Conservation (phyloP, 2,888 invertebrate genomes). For the Agrotis segetum region DNA sequence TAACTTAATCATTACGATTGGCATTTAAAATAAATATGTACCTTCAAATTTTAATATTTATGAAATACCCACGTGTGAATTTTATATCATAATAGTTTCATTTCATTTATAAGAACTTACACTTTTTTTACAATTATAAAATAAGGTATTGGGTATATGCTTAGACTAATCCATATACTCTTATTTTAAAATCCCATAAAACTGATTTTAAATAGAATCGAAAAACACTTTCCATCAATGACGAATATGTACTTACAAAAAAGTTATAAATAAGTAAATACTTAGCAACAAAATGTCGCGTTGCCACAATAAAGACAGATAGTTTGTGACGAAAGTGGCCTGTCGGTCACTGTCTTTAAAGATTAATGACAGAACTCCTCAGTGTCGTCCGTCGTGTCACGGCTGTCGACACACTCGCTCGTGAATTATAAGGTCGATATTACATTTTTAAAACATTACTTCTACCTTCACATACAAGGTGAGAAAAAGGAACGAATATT, state of each 20-base stretch:
- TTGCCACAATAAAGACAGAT: slow-evolving; percentile 20
- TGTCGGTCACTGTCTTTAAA: slow-evolving; percentile 30
- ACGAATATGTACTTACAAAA: not conserved
- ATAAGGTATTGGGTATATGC: too few species aligned
- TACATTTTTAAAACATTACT: slow-evolving; percentile 7
- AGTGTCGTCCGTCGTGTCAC: slow-evolving; percentile 17
- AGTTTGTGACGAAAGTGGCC: slow-evolving; percentile 16
- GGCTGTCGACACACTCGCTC: slow-evolving; percentile 11
- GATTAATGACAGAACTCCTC: slow-evolving; percentile 41
- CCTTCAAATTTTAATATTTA: not conserved
- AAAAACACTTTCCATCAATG: not conserved
- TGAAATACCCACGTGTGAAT: not conserved
- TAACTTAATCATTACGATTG: too few species aligned
- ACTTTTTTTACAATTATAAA: too few species aligned
- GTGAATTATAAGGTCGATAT: slow-evolving; percentile 21
- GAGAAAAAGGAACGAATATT: too few species aligned
- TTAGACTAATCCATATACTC: too few species aligned
- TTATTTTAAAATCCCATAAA: not conserved
- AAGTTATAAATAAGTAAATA: not conserved
- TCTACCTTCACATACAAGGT: not conserved
- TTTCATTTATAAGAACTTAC: too few species aligned
- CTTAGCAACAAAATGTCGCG: slow-evolving; percentile 2
- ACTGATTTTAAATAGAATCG: not conserved
- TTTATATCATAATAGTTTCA: too few species aligned
- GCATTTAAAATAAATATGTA: too few species aligned